Evolutionary conservation across 2,888 invertebrate species (phyloP), one percentile per base, ranked within the genome.

Genomic region (Melinopterus prodromus): DNA sequence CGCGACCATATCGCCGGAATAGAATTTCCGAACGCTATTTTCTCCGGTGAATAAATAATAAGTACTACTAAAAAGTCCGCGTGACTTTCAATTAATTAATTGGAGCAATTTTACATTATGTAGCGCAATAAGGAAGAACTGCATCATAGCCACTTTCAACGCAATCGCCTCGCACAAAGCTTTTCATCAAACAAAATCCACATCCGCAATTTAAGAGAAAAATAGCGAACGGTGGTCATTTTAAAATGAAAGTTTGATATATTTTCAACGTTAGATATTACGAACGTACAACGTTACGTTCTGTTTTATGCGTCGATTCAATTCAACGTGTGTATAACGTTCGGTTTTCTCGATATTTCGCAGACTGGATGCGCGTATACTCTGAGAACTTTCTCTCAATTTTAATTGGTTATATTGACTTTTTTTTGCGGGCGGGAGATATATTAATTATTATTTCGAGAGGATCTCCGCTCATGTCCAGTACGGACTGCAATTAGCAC

Each of bases 171-270:
- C 5, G 5, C 53, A 53, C 53, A 53, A 53, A 53, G 53, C 1
- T 12, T 12, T 53, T 12, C 53, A 53, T 53, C 53, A 53, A 1
- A 2, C 5, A 53, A 53, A 12, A 53, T 53, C 53, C 53, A 53
- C 53, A 53, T 53, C 53, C 53, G 53, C 53, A 53, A 53, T 53
- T 53, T 53, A 7, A 53, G 12, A 53, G 53, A 53, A 53, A 53
- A 53, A 53, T 53, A 1, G 53, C 12, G 5, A 53, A 53, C 5
- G 53, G 12, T 53, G 12, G 53, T 53, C 7, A 53, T 53, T 53
- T 53, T 53, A 53, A 53, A 53, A 53, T 53, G 53, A 53, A 53
- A 53, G 53, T 53, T 53, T 53, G 53, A 53, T 53, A 53, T 53
- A 53, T 53, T 53, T 53, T 53, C 53, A 12, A 53, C 53, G 53